phyloP scores from a whole-genome alignment of 2,888 invertebrate genomes.

The Cataglyphis cursor region DNA sequence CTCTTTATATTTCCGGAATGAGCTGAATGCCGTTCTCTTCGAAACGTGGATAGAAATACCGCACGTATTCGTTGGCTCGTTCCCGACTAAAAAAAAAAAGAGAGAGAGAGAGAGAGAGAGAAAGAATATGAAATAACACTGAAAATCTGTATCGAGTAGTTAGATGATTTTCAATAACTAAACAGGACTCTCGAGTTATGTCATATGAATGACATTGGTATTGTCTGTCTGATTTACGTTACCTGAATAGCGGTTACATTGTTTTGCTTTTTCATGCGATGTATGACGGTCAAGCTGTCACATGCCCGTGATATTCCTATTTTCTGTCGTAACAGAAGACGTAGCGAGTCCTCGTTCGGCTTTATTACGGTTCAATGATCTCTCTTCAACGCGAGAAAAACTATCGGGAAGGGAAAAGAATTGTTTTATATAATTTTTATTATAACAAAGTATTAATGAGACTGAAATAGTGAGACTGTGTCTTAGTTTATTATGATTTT shows the following conservation, averaged over 20 bases:
- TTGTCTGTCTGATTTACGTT: conserved; percentile 42
- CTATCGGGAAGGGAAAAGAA: neutral
- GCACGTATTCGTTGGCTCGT: conserved; percentile 3
- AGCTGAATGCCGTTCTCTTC: conserved; percentile 44
- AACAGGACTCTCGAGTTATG: conserved; percentile 35
- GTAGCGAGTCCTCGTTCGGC: neutral
- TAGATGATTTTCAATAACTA: conserved; percentile 45
- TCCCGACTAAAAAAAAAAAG: neutral
- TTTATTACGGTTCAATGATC: conserved; percentile 16
- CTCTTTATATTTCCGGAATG: conserved; percentile 56
- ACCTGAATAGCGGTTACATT: conserved; percentile 38
- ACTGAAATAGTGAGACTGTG: neutral
- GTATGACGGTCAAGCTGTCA: conserved; percentile 46
- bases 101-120: neutral
- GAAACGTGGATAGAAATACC: conserved; percentile 32
- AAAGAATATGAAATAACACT: conserved; percentile 38
- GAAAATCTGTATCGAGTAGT: conserved; percentile 40
- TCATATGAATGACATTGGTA: conserved; percentile 46
- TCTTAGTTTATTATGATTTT: neutral
- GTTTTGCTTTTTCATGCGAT: conserved; percentile 31
- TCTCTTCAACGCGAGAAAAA: neutral
- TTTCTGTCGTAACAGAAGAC: conserved; percentile 25
- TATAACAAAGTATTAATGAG: neutral
- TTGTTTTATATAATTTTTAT: conserved; percentile 12
- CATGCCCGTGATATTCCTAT: conserved; percentile 6